These are phyloP conservation scores for Antechinus stuartii DNA, from an alignment of 2,113 vertebrate genomes.

Conservation along the genomic window DNA sequence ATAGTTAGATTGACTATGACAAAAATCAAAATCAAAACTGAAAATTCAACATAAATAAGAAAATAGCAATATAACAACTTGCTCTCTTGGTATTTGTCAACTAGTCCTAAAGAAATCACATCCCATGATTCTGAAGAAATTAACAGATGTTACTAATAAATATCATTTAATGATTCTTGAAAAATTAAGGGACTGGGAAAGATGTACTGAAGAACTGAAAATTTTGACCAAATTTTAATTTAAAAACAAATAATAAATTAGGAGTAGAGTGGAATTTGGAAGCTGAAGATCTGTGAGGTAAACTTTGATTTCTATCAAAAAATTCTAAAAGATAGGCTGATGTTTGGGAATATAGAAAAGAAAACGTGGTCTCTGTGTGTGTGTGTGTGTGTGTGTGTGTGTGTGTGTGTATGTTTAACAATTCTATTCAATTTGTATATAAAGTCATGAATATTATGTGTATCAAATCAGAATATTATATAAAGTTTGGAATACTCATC, in stretches of 20 bases:
- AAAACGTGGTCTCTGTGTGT: background rate
- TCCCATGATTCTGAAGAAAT: background rate
- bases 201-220: background rate
- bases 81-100: background rate
- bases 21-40: background rate
- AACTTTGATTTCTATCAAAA: background rate
- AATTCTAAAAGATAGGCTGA: background rate
- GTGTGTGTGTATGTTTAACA: background rate
- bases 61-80: background rate
- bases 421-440: background rate
- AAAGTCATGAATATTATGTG: background rate
- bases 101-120: background rate
- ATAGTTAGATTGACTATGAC: background rate
- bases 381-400: background rate
- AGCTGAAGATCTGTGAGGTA: background rate
- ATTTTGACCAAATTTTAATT: background rate
- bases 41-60: background rate
- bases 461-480: background rate
- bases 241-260: background rate
- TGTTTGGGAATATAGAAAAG: background rate
- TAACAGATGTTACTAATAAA: background rate
- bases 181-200: background rate
- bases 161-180: background rate
- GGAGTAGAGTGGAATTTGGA: background rate
- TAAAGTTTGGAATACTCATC: background rate